Evolutionary conservation across 2,113 vertebrate genomes (phyloP).

Genomic region (Callaeas wilsoni): DNA sequence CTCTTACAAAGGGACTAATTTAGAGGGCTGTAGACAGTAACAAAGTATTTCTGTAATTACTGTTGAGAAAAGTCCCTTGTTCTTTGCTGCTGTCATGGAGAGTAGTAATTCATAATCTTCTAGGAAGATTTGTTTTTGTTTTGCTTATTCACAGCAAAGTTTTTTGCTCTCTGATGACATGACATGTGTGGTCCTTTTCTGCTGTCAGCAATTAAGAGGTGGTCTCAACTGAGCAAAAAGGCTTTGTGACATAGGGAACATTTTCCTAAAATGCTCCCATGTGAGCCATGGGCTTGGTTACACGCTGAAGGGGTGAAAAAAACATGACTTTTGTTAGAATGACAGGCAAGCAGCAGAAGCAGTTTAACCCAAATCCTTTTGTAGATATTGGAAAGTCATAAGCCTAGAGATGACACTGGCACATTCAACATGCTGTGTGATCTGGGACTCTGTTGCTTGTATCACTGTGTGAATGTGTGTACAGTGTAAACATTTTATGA

Average conservation of each 20-base stretch:
- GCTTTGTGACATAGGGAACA: conserved; percentile 50
- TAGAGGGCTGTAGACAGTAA: neutral
- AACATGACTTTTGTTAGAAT: conserved; percentile 63
- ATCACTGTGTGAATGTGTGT: conserved; percentile 66
- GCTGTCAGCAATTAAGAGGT: conserved; percentile 57
- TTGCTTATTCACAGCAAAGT: conserved; percentile 36
- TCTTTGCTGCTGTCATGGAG: conserved; percentile 22
- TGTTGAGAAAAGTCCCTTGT: conserved; percentile 29
- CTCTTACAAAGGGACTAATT: conserved; percentile 36
- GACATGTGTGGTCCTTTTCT: conserved; percentile 38
- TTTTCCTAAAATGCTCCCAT: conserved; percentile 61
- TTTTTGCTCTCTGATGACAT: conserved; percentile 36
- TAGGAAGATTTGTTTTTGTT: conserved; percentile 30
- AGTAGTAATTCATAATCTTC: conserved; percentile 47
- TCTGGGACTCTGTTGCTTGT: conserved; percentile 69
- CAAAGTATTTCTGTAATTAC: conserved; percentile 39
- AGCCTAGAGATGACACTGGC: conserved; percentile 74
- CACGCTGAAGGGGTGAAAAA: neutral
- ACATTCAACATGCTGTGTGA: conserved; percentile 71
- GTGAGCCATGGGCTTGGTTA: conserved; percentile 44
- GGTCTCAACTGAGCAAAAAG: conserved; percentile 47
- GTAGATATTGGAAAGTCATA: conserved; percentile 73
- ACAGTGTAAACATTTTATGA: conserved; percentile 86
- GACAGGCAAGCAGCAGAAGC: conserved; percentile 56
- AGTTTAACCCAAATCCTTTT: conserved; percentile 76